These are phyloP conservation scores for Astreopora myriophthalma DNA, from an alignment of 64 coral and sea anemone species.

Conservation along the genomic window DNA sequence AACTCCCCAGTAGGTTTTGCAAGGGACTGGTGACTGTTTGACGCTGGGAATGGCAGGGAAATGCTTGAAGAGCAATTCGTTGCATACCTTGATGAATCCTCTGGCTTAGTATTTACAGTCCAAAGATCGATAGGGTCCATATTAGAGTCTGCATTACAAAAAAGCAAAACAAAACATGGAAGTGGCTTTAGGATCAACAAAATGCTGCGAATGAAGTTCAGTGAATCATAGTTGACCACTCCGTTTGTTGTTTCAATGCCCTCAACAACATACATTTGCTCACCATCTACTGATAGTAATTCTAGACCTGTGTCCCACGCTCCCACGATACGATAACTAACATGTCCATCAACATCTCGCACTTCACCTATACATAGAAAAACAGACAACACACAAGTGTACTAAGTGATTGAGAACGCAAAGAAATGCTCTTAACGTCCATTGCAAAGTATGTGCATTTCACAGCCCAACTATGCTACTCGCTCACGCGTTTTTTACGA, in stretches of 20 bases:
- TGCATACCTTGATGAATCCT: conserved; percentile 83
- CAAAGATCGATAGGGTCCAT: conserved; percentile 78
- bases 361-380: conserved; percentile 74
- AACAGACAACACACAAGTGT: not conserved
- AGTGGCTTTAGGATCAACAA: not conserved
- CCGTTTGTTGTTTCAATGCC: not conserved
- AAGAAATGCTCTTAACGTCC: no score
- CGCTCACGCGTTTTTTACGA: no score
- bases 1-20: no score
- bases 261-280: not conserved
- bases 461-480: no score
- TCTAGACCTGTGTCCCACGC: conserved; percentile 84
- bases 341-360: conserved; percentile 76
- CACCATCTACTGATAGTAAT: conserved; percentile 72
- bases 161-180: not conserved
- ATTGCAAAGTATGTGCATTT: no score
- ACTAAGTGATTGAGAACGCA: not conserved
- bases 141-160: conserved; percentile 62
- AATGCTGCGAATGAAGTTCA: not conserved
- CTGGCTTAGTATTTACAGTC: conserved; percentile 76
- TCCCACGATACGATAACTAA: conserved; percentile 78
- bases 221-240: not conserved
- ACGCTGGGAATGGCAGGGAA: no score
- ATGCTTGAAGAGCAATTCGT: no score
- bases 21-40: no score